Conservation (phyloP, 2,797 vertebrate species). For the Chaetodon trifasciatus region DNA sequence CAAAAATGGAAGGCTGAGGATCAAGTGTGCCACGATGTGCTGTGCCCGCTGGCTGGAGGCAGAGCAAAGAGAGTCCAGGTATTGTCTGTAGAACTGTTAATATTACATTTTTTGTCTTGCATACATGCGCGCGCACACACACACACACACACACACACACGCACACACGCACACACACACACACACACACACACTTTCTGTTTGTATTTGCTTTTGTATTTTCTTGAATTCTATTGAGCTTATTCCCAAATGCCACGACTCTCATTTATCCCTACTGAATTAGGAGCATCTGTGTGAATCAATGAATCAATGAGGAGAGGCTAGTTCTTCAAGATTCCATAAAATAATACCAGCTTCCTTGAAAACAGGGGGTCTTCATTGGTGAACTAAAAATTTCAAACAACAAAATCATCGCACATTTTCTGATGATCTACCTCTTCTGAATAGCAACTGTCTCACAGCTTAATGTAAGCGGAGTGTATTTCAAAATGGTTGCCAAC, state of each 20-base stretch:
- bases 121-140: neutral
- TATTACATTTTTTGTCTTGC: neutral
- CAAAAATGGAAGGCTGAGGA: slow-evolving; percentile 23
- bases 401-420: neutral
- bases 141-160: neutral
- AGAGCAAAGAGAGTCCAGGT: neutral
- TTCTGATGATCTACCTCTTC: neutral
- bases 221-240: neutral
- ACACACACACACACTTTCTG: neutral
- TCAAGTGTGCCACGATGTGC: slow-evolving; percentile 51
- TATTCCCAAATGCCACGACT: neutral
- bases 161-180: neutral
- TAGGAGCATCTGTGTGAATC: neutral
- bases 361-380: neutral
- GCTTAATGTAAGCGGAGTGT: neutral
- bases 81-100: neutral
- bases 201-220: neutral
- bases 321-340: neutral
- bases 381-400: neutral
- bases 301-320: neutral
- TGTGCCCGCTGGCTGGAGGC: slow-evolving; percentile 6
- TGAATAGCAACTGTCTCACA: neutral
- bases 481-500: slow-evolving; percentile 24
- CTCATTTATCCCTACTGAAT: neutral
- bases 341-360: neutral